Base-by-base conservation (phyloP, 2,888 invertebrate genomes). In the Osedax fenrisi region DNA sequence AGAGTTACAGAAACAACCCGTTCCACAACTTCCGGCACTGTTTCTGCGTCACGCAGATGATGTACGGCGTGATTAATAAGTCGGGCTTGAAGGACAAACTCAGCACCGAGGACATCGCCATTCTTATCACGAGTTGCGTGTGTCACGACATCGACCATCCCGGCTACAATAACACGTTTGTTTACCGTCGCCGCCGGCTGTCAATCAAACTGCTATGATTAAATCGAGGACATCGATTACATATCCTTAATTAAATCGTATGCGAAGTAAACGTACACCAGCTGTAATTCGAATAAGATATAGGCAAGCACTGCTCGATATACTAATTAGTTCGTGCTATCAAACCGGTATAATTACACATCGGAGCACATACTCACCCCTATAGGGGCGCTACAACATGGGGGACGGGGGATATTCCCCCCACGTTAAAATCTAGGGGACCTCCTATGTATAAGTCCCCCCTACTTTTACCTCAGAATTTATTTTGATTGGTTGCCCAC, bases 11-110 rank as follows among this genome's bases (percentile, higher is more conserved):
- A 85, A 90, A 90, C 85, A 91, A 91, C 82, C 91, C 91, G 77
- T 91, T 91, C 86, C 91, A 91, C 85, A 91, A 91, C 86, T 91
- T 91, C 85, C 88, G 91, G 79, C 91, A 91, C 83, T 91, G 90
- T 85, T 91, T 91, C 85, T 91, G 91, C 86, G 91, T 91, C 78
- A 89, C 91, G 76, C 91, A 91, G 87, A 91, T 91, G 91, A 91
- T 90, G 85, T 83, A 85, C 78, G 84, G 84, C 1, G 81, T 87
- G 81, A 83, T 85, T n/a, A 81, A 85, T 76, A 76, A 80, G 68
- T 84, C 84, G 77, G 80, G 80, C 26, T 81, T 85, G 13, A 81
- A 81, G 80, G 81, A 82, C 27, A 75, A 78, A 24, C 81, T 85
- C 78, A 77, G 81, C 3, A 77, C 79, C 13, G 82, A 82, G 76